Evolutionary conservation across 2,888 invertebrate species (phyloP), one percentile per base, ranked within the genome.

Genomic region (Scaeva pyrastri): DNA sequence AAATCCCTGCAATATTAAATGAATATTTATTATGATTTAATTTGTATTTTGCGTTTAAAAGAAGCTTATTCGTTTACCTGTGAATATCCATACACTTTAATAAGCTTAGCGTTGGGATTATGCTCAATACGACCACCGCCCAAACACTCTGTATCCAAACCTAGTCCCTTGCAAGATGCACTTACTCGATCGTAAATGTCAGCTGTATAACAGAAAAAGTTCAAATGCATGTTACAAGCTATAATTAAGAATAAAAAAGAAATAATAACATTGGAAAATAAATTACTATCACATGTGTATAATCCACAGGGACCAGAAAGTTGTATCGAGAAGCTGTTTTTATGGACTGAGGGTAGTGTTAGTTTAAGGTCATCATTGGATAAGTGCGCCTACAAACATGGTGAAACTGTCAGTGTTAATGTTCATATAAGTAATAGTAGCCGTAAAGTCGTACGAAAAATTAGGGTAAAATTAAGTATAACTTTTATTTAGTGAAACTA

Each of bases 111-210:
- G 8, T 94, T 94, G 0, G 96, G 93, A 79, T 97, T 95, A 92
- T 98, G 98, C 43, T 96, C 94, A 89, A 99, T 98, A 90, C 98
- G 94, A 14, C 99, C 99, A 21, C 99, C 99, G 5, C 99, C 99
- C 14, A 97, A 92, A 88, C 98, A 97, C 90, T 98, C 96, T 85
- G 96, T 95, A 81, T 96, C 95, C 78, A 96, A 91, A 0, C 94
- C 94, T 12, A 92, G 88, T 16, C 90, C 90, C 58, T 91, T 88
- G 14, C 90, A 89, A 0, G 89, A 88, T 14, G 66, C 73, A 92
- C 90, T 90, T 0, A 94, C 93, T 88, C 94, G 93, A 56, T 97
- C 96, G 90, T 95, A 96, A 87, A 97, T 97, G 91, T 99, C 98
- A 52, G 96, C 96, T 95, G 92, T 55, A 93, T 93, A 81, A 87